These are phyloP conservation scores for Aphrophora alni DNA, from an alignment of 2,888 invertebrate species.

Conservation along the genomic window DNA sequence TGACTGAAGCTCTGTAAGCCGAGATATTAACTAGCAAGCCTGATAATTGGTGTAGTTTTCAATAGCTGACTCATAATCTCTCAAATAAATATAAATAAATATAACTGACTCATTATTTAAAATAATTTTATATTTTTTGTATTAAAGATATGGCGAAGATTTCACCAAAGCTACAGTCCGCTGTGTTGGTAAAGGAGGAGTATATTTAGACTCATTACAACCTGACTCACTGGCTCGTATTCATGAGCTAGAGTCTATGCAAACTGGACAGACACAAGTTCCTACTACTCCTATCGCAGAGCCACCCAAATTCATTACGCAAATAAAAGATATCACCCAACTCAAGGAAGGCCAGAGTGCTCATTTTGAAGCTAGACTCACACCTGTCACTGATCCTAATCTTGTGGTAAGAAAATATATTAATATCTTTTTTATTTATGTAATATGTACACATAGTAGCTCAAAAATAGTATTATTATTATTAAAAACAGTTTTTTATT, in stretches of 20 bases:
- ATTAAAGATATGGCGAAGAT: slow-evolving; percentile 76
- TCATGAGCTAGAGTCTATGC: slow-evolving; percentile 79
- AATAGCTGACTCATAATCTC: no score
- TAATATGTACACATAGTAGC: no score
- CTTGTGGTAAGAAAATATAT: slow-evolving; percentile 66
- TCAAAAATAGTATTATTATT: no score
- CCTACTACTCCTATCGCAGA: slow-evolving; percentile 70
- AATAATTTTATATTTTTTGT: no score
- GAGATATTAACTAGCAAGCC: no score
- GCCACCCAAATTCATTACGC: slow-evolving; percentile 89
- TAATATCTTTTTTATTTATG: background rate
- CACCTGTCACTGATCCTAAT: slow-evolving; percentile 94
- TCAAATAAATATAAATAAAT: no score
- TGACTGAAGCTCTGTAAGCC: no score
- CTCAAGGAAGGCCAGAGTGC: slow-evolving; percentile 95
- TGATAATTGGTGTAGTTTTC: no score
- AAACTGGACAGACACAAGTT: slow-evolving; percentile 68
- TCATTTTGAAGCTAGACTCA: slow-evolving; percentile 90
- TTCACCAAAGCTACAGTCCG: slow-evolving; percentile 84
- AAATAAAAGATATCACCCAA: slow-evolving; percentile 82
- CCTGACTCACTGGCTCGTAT: slow-evolving; percentile 90
- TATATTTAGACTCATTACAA: slow-evolving; percentile 87
- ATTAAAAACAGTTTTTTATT: no score
- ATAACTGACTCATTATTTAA: no score
- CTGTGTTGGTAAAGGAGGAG: slow-evolving; percentile 84